phyloP scores from a whole-genome alignment of 2,888 invertebrate species.

The Amiota communis region DNA sequence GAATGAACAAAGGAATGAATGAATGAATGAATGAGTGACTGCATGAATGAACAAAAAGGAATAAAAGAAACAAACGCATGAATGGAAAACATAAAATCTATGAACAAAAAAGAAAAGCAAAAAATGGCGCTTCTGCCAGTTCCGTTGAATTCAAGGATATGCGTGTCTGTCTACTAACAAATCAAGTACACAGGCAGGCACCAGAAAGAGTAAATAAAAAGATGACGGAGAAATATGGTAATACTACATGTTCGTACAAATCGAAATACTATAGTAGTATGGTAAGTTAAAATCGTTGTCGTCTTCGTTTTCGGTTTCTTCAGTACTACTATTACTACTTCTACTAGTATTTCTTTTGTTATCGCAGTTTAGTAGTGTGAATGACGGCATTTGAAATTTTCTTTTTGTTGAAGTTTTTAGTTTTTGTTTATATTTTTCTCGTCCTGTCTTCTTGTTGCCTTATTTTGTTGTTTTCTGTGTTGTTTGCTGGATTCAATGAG shows the following conservation, averaged over 20 bases:
- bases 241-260: neutral
- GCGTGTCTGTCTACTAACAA: neutral
- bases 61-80: slow-evolving; percentile 11
- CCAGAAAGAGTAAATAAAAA: neutral
- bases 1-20: neutral
- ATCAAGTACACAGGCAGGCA: neutral
- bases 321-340: no score
- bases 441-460: slow-evolving; percentile 7
- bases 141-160: neutral
- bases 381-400: no score
- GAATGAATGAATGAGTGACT: neutral
- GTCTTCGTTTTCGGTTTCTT: no score
- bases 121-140: slow-evolving; percentile 13
- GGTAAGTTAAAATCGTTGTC: neutral
- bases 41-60: neutral
- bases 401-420: slow-evolving; percentile 1
- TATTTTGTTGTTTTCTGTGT: neutral
- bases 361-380: no score
- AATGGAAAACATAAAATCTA: neutral
- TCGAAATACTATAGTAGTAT: no score
- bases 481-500: neutral
- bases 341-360: no score
- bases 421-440: slow-evolving; percentile 17
- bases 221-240: neutral
- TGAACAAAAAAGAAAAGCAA: neutral